Evolutionary conservation across 2,797 vertebrate species (phyloP).

Genomic region (Cirrhinus mrigala): DNA sequence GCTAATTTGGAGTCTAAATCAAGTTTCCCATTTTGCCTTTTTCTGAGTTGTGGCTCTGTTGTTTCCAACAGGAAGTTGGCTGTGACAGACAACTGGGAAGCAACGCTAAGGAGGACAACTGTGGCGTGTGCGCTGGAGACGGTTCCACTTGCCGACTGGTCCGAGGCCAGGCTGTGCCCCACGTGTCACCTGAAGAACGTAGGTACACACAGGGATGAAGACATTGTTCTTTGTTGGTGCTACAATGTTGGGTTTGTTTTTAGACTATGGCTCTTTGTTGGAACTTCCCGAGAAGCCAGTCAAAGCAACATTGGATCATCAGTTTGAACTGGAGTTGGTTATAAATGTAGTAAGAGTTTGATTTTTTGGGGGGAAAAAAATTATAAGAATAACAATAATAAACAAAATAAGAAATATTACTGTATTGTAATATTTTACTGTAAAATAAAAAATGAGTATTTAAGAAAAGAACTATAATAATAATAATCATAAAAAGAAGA

Average conservation of each 20-base stretch:
- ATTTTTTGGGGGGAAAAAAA: too few species aligned
- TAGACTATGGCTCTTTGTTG: neutral
- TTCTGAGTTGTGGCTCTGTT: slow-evolving; percentile 70
- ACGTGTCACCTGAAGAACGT: slow-evolving; percentile 88
- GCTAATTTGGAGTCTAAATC: neutral
- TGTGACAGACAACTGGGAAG: slow-evolving; percentile 91
- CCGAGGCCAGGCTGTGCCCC: slow-evolving; percentile 86
- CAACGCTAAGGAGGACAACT: slow-evolving; percentile 89
- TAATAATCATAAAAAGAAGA: too few species aligned
- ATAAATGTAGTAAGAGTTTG: neutral
- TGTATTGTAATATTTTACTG: too few species aligned
- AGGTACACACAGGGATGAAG: slow-evolving; percentile 63
- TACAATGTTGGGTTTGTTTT: neutral
- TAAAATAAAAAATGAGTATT: neutral
- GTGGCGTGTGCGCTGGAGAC: slow-evolving; percentile 89
- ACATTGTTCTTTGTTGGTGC: slow-evolving; percentile 4
- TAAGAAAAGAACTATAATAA: neutral
- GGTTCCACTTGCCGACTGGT: slow-evolving; percentile 90
- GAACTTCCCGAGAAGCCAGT: neutral
- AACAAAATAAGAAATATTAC: too few species aligned
- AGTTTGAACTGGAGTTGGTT: neutral
- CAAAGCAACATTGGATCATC: neutral
- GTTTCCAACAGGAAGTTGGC: slow-evolving; percentile 87
- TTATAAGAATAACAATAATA: too few species aligned
- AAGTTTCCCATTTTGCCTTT: neutral